Conservation (phyloP, 2,113 vertebrate genomes). For the Atractosteus spatula region DNA sequence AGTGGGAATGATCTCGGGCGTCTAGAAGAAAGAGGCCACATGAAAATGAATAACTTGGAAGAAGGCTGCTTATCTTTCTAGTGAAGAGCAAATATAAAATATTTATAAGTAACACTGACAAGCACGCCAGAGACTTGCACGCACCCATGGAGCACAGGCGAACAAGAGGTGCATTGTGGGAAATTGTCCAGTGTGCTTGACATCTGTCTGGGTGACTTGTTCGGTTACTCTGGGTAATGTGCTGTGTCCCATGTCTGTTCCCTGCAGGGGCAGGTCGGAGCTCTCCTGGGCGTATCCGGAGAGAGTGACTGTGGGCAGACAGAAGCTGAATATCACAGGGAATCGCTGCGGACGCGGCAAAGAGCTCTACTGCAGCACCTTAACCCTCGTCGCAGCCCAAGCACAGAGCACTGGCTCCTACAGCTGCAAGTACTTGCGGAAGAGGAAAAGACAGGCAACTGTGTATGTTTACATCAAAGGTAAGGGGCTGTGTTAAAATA, state of each 20-base stretch:
- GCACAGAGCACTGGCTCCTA: slow-evolving; percentile 82
- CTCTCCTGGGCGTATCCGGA: slow-evolving; percentile 81
- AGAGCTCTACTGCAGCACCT: slow-evolving; percentile 75
- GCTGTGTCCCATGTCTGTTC: slow-evolving; percentile 38
- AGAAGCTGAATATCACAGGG: slow-evolving; percentile 63
- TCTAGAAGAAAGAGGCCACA: no score
- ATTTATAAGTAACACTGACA: no score
- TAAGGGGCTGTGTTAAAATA: slow-evolving; percentile 59
- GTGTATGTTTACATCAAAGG: slow-evolving; percentile 90
- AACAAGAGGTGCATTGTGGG: no score
- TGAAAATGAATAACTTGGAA: no score
- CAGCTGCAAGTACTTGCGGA: slow-evolving; percentile 75
- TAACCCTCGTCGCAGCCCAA: slow-evolving; percentile 70
- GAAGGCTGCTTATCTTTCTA: no score
- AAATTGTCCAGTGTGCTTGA: no score
- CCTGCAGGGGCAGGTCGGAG: slow-evolving; percentile 78
- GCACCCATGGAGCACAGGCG: no score
- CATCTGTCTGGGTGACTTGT: no score
- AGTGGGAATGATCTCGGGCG: no score
- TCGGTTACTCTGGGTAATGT: no score
- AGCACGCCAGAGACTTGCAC: no score
- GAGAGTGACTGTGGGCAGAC: slow-evolving; percentile 59
- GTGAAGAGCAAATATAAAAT: no score
- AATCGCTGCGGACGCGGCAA: slow-evolving; percentile 71
- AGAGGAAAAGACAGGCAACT: slow-evolving; percentile 61